A percentile compares a stretch with the other conserved stretches of the same genome.
Evolutionary conservation across 2,888 invertebrate genomes (phyloP).

Genomic region (Drosophila pseudotakahashii): DNA sequence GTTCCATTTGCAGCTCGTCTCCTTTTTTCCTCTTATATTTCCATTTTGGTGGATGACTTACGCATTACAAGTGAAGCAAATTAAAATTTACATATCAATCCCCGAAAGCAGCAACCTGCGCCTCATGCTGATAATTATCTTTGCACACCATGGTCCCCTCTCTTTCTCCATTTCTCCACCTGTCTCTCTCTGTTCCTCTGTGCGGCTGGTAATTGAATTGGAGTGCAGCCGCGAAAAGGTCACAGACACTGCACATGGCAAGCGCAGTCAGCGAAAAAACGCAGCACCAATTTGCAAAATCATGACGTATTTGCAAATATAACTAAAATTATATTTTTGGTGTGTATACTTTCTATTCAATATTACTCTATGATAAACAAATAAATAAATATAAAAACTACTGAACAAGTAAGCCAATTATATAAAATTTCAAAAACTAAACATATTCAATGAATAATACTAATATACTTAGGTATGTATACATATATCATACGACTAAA

Average conservation of each 20-base stretch:
- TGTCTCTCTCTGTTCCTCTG: conserved; percentile 7
- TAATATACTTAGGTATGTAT: too few relatives aligned
- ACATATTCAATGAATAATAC: too few relatives aligned
- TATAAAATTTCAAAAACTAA: too few relatives aligned
- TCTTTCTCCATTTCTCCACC: conserved; percentile 26
- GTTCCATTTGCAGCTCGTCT: conserved; percentile 38
- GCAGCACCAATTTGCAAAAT: conserved; percentile 44
- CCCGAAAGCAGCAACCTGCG: conserved; percentile 53
- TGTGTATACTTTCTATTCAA: too few relatives aligned
- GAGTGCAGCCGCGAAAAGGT: conserved; percentile 63
- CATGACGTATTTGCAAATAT: neutral
- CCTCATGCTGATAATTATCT: conserved; percentile 69
- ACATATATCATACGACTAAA: too few relatives aligned
- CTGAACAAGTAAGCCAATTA: too few relatives aligned
- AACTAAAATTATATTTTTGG: neutral
- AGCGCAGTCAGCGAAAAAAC: conserved; percentile 36
- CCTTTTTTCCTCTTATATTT: conserved; percentile 27
- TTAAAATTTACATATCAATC: conserved; percentile 71
- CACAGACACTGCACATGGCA: conserved; percentile 61
- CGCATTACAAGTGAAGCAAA: conserved; percentile 62
- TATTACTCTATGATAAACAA: too few relatives aligned
- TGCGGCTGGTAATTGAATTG: conserved; percentile 65
- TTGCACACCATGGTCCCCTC: conserved; percentile 16
- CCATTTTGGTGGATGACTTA: conserved; percentile 51
- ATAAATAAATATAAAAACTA: too few relatives aligned